Conservation (phyloP, 2,113 vertebrate species). For the Coracopsis vasa region DNA sequence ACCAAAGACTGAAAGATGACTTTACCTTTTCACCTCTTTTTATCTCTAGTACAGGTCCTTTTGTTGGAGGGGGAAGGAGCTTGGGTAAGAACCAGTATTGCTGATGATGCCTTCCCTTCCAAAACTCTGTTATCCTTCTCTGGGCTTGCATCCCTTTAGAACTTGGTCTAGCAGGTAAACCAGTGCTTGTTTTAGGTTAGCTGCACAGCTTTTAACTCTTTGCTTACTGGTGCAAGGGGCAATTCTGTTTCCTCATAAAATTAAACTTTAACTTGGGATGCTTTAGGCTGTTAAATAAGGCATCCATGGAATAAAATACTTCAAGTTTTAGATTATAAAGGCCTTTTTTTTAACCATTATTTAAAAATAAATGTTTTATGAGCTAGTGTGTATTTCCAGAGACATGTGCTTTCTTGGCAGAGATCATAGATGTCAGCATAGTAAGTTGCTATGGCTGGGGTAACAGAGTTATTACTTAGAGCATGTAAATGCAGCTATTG, state of each 20-base stretch:
- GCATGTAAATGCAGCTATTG: background rate
- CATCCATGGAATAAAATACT: background rate
- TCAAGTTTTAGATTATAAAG: background rate
- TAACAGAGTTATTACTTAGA: background rate
- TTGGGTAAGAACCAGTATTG: background rate
- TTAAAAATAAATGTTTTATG: background rate
- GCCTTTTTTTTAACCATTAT: background rate
- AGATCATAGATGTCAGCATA: background rate
- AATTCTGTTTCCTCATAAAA: background rate
- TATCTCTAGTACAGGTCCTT: background rate
- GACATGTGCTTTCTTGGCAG: background rate
- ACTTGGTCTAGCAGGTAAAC: constrained; percentile 15
- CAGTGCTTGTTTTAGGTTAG: background rate
- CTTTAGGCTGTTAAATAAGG: background rate
- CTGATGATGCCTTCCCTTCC: background rate
- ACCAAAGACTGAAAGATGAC: background rate
- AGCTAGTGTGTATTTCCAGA: background rate
- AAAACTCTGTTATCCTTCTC: background rate
- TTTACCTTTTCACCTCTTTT: constrained; percentile 5
- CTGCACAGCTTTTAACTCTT: constrained; percentile 20
- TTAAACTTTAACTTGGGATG: background rate
- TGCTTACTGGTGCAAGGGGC: background rate
- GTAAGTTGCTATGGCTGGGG: background rate
- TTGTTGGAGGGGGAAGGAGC: background rate
- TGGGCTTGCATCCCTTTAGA: background rate